These are phyloP conservation scores for Andricus quercusramuli DNA, from an alignment of 2,888 invertebrate genomes.

Conservation along the genomic window DNA sequence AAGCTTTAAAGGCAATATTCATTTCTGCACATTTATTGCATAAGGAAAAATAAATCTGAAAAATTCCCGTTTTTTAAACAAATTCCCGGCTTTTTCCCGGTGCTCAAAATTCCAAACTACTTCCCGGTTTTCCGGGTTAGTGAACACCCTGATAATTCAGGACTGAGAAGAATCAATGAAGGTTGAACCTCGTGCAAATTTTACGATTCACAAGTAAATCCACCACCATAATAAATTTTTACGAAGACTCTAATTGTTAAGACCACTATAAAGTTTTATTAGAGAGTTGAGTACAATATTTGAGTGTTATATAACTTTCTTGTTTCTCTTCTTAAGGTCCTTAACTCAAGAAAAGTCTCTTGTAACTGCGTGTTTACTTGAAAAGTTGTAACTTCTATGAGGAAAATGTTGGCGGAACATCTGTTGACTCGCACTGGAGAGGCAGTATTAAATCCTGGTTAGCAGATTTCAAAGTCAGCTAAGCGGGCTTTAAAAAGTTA, in stretches of 20 bases:
- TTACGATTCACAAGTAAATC: neutral
- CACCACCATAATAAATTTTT: neutral
- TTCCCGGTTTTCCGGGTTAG: too few species aligned
- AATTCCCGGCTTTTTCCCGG: too few species aligned
- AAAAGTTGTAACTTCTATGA: conserved; percentile 17
- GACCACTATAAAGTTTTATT: too few species aligned
- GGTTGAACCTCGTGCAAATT: too few species aligned
- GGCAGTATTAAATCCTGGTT: conserved; percentile 18
- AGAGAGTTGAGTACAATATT: neutral
- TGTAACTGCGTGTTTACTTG: conserved; percentile 7
- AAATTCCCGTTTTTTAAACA: too few species aligned
- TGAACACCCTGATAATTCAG: neutral
- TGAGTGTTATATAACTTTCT: neutral
- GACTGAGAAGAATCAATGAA: neutral
- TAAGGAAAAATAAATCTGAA: too few species aligned
- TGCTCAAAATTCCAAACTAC: too few species aligned
- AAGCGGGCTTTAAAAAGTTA: conserved; percentile 15
- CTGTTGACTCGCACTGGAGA: neutral
- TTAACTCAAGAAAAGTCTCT: conserved; percentile 16
- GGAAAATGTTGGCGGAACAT: conserved; percentile 29
- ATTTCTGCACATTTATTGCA: too few species aligned
- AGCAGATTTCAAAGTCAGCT: conserved; percentile 17
- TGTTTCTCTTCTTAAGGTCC: neutral
- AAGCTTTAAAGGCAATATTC: too few species aligned
- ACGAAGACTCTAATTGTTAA: neutral